These are phyloP conservation scores for Clivina fossor DNA, from an alignment of 2,888 invertebrate genomes.

Conservation along the genomic window DNA sequence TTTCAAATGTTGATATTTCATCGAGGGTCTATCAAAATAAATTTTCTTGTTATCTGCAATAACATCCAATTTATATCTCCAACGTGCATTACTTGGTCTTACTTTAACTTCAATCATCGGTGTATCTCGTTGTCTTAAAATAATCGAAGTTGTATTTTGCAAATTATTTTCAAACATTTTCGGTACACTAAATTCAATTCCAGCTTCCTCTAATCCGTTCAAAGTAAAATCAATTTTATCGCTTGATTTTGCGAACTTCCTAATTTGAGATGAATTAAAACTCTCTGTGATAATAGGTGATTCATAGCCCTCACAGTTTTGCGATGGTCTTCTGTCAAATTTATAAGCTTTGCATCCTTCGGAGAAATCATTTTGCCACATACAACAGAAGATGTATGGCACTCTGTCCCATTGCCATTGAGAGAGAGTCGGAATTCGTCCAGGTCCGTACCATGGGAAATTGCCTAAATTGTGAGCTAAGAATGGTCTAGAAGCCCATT, in stretches of 20 bases:
- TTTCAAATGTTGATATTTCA: too few species aligned
- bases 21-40: conserved; percentile 91
- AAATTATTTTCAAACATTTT: conserved; percentile 83
- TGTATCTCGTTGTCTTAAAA: conserved; percentile 83
- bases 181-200: conserved; percentile 81
- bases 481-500: conserved; percentile 87
- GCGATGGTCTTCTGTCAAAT: conserved; percentile 90
- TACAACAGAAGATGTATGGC: conserved; percentile 92
- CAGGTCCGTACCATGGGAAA: conserved; percentile 92
- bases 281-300: conserved; percentile 87
- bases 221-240: conserved; percentile 92
- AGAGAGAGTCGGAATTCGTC: conserved; percentile 90
- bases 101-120: conserved; percentile 84
- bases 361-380: conserved; percentile 90
- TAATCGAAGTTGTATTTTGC: conserved; percentile 76
- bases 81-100: conserved; percentile 80
- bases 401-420: conserved; percentile 96
- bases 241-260: conserved; percentile 89
- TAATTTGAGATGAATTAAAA: conserved; percentile 92
- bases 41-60: conserved; percentile 82
- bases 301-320: conserved; percentile 95
- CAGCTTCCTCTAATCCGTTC: conserved; percentile 72
- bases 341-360: conserved; percentile 93
- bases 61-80: conserved; percentile 90
- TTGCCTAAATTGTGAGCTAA: conserved; percentile 88